phyloP scores from a whole-genome alignment of 2,113 vertebrate species.

The Corynorhinus townsendii region DNA sequence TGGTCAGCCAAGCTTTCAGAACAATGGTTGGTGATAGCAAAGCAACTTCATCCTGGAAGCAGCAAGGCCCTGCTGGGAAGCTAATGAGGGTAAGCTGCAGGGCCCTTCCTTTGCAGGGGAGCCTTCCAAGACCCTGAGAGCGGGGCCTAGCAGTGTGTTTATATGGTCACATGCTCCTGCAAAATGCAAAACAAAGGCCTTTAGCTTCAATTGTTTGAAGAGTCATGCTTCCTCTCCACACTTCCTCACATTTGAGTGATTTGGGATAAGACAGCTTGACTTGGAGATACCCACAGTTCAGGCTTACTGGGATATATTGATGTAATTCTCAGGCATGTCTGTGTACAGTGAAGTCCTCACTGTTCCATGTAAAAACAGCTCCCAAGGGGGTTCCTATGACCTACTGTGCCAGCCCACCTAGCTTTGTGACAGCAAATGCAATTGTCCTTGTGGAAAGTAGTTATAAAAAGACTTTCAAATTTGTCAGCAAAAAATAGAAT shows the following conservation, averaged over 20 bases:
- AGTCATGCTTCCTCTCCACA: neutral
- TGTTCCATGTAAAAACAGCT: accelerated
- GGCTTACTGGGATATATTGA: neutral
- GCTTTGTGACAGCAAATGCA: neutral
- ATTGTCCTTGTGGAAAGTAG: neutral
- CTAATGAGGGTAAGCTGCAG: neutral
- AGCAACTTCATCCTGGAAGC: neutral
- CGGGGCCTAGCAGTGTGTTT: neutral
- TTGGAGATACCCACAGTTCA: neutral
- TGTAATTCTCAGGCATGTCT: neutral
- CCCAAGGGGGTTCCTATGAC: accelerated
- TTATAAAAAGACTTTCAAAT: neutral
- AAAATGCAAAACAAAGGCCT: neutral
- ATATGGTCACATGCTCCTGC: neutral
- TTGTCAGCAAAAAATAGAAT: neutral
- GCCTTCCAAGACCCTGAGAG: neutral
- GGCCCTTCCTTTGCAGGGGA: neutral
- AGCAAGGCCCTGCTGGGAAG: neutral
- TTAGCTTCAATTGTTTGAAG: neutral
- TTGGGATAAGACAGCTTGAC: neutral
- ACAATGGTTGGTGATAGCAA: neutral
- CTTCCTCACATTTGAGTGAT: neutral
- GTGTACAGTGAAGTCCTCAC: neutral
- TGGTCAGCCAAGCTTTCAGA: neutral
- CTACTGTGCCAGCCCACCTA: too few relatives aligned